phyloP scores from a whole-genome alignment of 30 jellyfish, hydroid and myxozoan species.

The Cassiopea xamachana region DNA sequence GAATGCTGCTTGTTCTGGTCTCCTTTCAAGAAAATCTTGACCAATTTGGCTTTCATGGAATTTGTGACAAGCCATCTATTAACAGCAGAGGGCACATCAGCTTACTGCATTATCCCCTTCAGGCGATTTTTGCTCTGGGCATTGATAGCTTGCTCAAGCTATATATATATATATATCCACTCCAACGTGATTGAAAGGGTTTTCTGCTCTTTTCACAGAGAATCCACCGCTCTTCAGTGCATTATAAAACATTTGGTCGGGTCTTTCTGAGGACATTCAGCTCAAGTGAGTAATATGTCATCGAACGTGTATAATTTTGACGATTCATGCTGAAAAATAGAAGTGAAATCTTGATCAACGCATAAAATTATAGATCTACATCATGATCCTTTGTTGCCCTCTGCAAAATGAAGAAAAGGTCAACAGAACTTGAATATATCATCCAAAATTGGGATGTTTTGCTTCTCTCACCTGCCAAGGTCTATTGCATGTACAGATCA shows the following conservation, averaged over 20 bases:
- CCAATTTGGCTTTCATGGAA: slow-evolving; percentile 59
- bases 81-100: slow-evolving; percentile 53
- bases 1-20: slow-evolving; percentile 1
- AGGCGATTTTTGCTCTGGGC: slow-evolving; percentile 51
- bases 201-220: no score
- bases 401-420: not conserved
- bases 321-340: no score
- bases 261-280: no score
- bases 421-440: slow-evolving; percentile 7
- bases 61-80: slow-evolving; percentile 45
- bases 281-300: no score
- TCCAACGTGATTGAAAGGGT: not conserved
- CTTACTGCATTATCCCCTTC: slow-evolving; percentile 38
- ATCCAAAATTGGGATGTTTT: slow-evolving; percentile 51
- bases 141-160: slow-evolving; percentile 26
- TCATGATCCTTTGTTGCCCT: slow-evolving; percentile 3
- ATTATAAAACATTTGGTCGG: no score
- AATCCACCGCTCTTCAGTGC: no score
- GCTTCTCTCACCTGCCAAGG: slow-evolving; percentile 9
- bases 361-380: not conserved
- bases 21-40: slow-evolving; percentile 2
- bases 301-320: no score
- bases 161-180: not conserved
- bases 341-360: not conserved
- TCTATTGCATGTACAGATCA: slow-evolving; percentile 12